Evolutionary conservation across 2,797 vertebrate genomes (phyloP).

Genomic region (Oophaga sylvatica): DNA sequence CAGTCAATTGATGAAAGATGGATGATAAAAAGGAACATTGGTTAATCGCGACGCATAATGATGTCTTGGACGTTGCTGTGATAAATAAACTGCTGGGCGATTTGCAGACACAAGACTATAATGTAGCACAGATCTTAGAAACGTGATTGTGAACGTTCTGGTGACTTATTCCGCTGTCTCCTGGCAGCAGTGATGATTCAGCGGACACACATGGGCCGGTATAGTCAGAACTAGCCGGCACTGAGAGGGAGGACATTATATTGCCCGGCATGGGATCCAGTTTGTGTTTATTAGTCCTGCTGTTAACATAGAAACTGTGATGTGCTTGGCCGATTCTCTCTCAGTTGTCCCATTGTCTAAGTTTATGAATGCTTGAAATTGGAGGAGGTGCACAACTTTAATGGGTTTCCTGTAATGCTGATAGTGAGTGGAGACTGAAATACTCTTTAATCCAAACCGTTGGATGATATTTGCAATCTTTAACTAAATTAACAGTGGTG

Average conservation of each 20-base stretch:
- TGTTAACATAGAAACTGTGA: conserved; percentile 42
- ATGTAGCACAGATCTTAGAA: neutral
- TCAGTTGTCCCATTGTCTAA: conserved; percentile 30
- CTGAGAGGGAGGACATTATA: conserved; percentile 2
- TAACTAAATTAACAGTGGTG: neutral
- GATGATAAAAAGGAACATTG: too few species aligned
- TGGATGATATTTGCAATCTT: neutral
- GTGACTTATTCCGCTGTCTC: neutral
- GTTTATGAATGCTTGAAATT: conserved; percentile 37
- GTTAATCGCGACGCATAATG: too few species aligned
- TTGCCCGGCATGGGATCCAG: conserved; percentile 34
- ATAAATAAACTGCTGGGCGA: neutral
- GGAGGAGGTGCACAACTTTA: neutral
- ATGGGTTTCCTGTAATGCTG: conserved; percentile 5
- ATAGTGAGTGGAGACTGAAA: neutral
- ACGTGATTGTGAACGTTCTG: neutral
- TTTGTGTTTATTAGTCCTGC: conserved; percentile 41
- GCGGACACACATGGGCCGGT: neutral
- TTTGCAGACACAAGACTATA: neutral
- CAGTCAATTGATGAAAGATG: too few species aligned
- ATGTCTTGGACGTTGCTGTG: neutral
- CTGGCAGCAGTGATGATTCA: conserved; percentile 20
- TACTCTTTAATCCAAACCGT: neutral
- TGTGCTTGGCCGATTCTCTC: conserved; percentile 36
- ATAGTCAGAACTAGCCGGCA: neutral